Conservation (phyloP, 2,888 invertebrate species). For the Rotaria macrura region DNA sequence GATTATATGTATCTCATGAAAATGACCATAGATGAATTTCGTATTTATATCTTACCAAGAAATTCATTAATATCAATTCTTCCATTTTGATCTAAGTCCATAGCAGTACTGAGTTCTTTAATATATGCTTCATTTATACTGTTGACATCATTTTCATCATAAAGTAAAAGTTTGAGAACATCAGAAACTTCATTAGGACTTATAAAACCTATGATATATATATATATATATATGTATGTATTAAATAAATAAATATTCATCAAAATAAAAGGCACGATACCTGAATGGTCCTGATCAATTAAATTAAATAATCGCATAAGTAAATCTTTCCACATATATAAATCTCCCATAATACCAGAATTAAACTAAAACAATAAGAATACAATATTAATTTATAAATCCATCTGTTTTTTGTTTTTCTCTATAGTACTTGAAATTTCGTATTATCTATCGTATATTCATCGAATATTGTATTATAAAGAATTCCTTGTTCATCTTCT, state of each 20-base stretch:
- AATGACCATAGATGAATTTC: too few species aligned
- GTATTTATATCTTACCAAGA: not conserved
- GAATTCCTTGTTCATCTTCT: not conserved
- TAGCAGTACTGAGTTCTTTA: not conserved
- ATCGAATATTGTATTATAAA: not conserved
- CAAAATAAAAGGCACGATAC: not conserved
- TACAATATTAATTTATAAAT: not conserved
- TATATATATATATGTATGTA: not conserved
- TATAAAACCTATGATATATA: not conserved
- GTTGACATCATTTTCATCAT: not conserved
- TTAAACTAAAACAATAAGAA: not conserved
- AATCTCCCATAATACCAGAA: constrained; percentile 3
- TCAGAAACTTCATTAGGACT: constrained; percentile 1
- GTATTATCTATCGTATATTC: not conserved
- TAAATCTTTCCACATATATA: not conserved
- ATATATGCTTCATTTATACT: not conserved
- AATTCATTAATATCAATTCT: constrained; percentile 18
- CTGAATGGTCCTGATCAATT: constrained; percentile 2
- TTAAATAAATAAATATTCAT: not conserved
- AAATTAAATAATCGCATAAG: not conserved
- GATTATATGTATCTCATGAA: too few species aligned
- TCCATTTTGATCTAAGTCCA: constrained; percentile 19
- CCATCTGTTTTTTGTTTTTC: not conserved
- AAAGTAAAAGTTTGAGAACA: not conserved
- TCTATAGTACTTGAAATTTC: not conserved